Conservation (phyloP, 2,113 vertebrate genomes). For the Zootoca vivipara region DNA sequence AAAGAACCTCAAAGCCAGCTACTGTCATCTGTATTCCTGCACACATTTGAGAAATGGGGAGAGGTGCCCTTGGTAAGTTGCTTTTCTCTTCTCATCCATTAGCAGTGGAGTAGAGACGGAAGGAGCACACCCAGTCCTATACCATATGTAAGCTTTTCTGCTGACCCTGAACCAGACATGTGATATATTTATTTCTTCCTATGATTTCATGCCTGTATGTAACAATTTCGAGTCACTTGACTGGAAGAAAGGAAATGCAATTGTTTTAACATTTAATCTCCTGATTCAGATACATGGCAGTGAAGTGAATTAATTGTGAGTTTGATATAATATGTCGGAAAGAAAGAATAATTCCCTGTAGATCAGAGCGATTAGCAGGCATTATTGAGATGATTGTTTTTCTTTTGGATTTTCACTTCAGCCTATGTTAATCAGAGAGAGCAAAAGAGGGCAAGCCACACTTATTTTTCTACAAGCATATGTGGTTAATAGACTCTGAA, state of each 20-base stretch:
- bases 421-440: neutral
- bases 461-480: neutral
- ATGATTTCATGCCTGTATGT: neutral
- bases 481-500: neutral
- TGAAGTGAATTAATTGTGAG: neutral
- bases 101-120: neutral
- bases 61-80: neutral
- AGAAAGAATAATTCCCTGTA: constrained; percentile 1
- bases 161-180: neutral
- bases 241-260: neutral
- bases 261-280: neutral
- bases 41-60: neutral
- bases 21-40: too few species aligned
- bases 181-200: neutral
- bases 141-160: neutral
- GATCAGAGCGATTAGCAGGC: neutral
- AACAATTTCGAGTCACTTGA: neutral
- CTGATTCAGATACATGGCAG: neutral
- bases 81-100: neutral
- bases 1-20: neutral
- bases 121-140: too few species aligned
- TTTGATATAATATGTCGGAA: neutral
- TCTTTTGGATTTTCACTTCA: constrained; percentile 5
- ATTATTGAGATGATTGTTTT: neutral
- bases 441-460: constrained; percentile 1